Conservation (phyloP, 1,140 invertebrate species). For the Cephus cinctus region DNA sequence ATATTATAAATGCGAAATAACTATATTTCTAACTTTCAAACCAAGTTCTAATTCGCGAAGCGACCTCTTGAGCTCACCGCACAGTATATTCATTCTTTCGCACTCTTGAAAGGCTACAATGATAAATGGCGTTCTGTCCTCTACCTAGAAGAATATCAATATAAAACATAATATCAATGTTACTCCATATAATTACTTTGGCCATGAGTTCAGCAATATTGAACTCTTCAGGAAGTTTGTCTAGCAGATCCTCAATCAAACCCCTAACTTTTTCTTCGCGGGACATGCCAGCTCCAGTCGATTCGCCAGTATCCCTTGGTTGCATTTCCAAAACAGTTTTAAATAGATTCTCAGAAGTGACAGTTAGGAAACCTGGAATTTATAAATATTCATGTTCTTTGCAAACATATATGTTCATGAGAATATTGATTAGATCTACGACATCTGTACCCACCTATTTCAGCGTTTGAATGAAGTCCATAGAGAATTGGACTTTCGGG, state of each 20-base stretch:
- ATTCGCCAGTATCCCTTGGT: slow-evolving; percentile 74
- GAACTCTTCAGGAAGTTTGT: slow-evolving; percentile 88
- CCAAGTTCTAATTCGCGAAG: slow-evolving; percentile 85
- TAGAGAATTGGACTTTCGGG: slow-evolving; percentile 87
- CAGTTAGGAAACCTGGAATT: slow-evolving; percentile 72
- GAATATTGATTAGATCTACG: background rate
- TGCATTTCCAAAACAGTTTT: slow-evolving; percentile 91
- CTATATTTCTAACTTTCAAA: slow-evolving; percentile 65
- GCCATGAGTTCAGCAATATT: slow-evolving; percentile 83
- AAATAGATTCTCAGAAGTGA: slow-evolving; percentile 82
- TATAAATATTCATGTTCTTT: no score
- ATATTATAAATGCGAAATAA: background rate
- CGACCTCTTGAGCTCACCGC: slow-evolving; percentile 75
- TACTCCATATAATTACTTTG: slow-evolving; percentile 55
- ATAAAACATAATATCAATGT: background rate
- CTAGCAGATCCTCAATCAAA: slow-evolving; percentile 84
- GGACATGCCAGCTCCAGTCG: slow-evolving; percentile 63
- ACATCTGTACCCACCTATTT: slow-evolving; percentile 69
- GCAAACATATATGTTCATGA: background rate
- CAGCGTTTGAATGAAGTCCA: slow-evolving; percentile 91
- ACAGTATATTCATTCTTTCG: slow-evolving; percentile 90
- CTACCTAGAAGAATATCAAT: slow-evolving; percentile 50
- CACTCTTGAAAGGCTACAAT: slow-evolving; percentile 95
- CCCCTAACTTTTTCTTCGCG: slow-evolving; percentile 83
- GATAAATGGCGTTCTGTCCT: slow-evolving; percentile 88